These are phyloP conservation scores for Drosophila nebulosa DNA, from an alignment of 1,140 invertebrate species.

Conservation along the genomic window DNA sequence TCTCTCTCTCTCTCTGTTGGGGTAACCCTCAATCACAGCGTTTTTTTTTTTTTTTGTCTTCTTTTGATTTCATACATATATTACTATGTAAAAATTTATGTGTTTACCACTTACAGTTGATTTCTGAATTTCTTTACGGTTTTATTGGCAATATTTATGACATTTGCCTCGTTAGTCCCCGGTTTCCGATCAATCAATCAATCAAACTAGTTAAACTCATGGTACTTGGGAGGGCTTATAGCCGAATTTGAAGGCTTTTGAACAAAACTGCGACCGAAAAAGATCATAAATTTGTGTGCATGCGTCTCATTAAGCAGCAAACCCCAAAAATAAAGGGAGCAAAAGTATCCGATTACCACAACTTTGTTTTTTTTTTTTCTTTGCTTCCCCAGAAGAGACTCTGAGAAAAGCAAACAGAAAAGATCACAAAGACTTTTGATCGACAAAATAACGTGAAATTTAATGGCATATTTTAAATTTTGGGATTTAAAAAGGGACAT, in stretches of 20 bases:
- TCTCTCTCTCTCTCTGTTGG: conserved; percentile 23
- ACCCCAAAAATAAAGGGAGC: conserved; percentile 49
- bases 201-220: conserved; percentile 29
- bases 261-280: conserved; percentile 76
- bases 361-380: conserved; percentile 15
- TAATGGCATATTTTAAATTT: conserved; percentile 76
- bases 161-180: conserved; percentile 63
- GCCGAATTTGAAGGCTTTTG: conserved; percentile 41
- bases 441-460: conserved; percentile 73
- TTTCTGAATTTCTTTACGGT: conserved; percentile 13
- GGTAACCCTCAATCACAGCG: not conserved
- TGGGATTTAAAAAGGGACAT: conserved; percentile 39
- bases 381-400: conserved; percentile 50
- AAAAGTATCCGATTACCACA: conserved; percentile 75
- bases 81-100: conserved; percentile 67
- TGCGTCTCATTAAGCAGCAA: conserved; percentile 78
- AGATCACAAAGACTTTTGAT: conserved; percentile 38
- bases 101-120: conserved; percentile 7
- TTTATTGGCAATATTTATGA: conserved; percentile 72
- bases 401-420: conserved; percentile 19
- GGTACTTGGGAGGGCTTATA: conserved; percentile 1
- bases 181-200: conserved; percentile 62
- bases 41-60: conserved; percentile 30
- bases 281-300: conserved; percentile 80
- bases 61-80: conserved; percentile 57